phyloP scores from a whole-genome alignment of 2,113 vertebrate genomes.

The Peucedramus taeniatus region DNA sequence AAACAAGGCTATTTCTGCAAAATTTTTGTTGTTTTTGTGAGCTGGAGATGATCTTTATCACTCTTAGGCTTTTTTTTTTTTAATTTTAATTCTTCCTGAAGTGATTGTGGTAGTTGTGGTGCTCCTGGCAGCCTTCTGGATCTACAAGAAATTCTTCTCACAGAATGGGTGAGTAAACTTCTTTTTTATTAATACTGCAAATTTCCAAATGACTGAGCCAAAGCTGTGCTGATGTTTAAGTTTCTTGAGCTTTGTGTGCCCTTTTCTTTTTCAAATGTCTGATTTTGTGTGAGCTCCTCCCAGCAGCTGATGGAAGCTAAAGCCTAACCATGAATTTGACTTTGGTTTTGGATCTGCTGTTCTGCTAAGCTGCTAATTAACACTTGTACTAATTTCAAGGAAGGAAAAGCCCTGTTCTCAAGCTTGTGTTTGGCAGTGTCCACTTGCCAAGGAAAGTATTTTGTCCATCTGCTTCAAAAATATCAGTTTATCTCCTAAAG shows the following conservation, averaged over 20 bases:
- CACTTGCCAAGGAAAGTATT: not conserved
- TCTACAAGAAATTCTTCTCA: constrained; percentile 17
- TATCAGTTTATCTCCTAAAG: not conserved
- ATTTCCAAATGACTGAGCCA: not conserved
- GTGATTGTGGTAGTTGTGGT: not conserved
- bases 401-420: not conserved
- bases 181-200: not conserved
- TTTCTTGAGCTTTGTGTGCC: not conserved
- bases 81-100: not conserved
- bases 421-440: not conserved
- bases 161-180: constrained; percentile 50
- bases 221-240: not conserved
- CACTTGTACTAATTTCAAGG: not conserved
- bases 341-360: not conserved
- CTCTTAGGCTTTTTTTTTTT: not conserved
- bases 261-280: not conserved
- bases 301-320: not conserved
- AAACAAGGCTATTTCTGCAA: not conserved
- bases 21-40: not conserved
- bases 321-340: not conserved
- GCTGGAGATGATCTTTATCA: not conserved
- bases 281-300: not conserved
- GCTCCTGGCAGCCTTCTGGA: not conserved
- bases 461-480: not conserved
- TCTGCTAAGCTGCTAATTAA: constrained; percentile 34